Evolutionary conservation across 2,113 vertebrate genomes (phyloP).

Genomic region (Calcarius ornatus): DNA sequence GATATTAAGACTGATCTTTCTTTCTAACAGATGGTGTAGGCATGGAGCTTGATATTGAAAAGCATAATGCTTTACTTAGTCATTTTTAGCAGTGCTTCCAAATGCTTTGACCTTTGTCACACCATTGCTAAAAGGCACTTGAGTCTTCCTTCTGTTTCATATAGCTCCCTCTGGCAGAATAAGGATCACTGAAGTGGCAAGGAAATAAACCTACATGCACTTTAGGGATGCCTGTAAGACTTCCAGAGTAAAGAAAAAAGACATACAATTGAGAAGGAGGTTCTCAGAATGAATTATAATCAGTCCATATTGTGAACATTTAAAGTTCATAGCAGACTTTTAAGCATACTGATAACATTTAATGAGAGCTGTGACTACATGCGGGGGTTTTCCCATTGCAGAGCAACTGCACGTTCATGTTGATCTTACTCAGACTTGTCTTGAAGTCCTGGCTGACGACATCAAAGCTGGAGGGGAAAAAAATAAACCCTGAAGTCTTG

Average conservation of each 20-base stretch:
- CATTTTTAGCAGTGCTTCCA: background rate
- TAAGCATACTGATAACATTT: background rate
- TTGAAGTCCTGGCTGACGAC: background rate
- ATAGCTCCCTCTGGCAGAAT: background rate
- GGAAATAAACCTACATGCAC: background rate
- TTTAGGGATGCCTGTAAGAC: background rate
- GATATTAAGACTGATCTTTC: background rate
- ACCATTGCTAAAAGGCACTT: background rate
- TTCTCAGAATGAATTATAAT: background rate
- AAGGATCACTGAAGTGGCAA: background rate
- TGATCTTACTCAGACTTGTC: background rate
- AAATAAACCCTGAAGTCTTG: fast-evolving
- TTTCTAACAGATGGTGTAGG: background rate
- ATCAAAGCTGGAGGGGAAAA: background rate
- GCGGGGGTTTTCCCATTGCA: background rate
- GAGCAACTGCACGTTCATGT: background rate
- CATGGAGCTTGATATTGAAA: background rate
- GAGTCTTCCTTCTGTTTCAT: background rate
- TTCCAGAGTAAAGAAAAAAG: background rate
- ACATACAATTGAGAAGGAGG: background rate
- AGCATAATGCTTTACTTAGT: background rate
- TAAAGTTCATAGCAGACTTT: background rate
- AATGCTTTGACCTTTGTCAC: background rate
- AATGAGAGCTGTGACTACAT: background rate
- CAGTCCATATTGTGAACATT: background rate